phyloP scores from a whole-genome alignment of 2,113 vertebrate species.

The Gallinago jamesoni region DNA sequence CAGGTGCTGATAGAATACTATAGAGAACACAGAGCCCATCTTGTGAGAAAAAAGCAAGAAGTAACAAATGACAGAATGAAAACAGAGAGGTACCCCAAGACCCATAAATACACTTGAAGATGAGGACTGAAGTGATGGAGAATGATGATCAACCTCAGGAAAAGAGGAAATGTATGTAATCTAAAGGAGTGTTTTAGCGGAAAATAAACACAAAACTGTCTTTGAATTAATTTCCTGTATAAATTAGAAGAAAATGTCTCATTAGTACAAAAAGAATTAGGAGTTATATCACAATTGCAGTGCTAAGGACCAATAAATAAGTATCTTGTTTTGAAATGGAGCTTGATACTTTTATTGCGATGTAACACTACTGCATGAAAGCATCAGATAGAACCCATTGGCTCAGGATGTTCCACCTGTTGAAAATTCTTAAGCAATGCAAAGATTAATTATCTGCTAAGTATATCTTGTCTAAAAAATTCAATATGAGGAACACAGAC shows the following conservation, averaged over 20 bases:
- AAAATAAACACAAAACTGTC: not conserved
- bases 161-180: not conserved
- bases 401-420: not conserved
- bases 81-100: not conserved
- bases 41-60: not conserved
- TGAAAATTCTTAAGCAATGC: not conserved
- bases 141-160: not conserved
- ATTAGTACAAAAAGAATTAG: not conserved
- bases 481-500: not conserved
- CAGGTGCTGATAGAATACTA: not conserved
- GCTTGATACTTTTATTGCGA: not conserved
- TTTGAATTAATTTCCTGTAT: not conserved
- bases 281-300: not conserved
- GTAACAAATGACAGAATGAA: not conserved
- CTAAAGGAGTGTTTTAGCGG: not conserved
- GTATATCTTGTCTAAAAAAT: not conserved
- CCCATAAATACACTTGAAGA: not conserved
- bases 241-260: not conserved
- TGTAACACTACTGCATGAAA: not conserved
- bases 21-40: not conserved
- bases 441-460: not conserved
- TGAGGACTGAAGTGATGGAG: not conserved
- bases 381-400: not conserved
- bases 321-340: not conserved
- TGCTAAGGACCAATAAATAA: not conserved